phyloP scores from a whole-genome alignment of 2,797 vertebrate genomes.

The Gobio occitaniae region DNA sequence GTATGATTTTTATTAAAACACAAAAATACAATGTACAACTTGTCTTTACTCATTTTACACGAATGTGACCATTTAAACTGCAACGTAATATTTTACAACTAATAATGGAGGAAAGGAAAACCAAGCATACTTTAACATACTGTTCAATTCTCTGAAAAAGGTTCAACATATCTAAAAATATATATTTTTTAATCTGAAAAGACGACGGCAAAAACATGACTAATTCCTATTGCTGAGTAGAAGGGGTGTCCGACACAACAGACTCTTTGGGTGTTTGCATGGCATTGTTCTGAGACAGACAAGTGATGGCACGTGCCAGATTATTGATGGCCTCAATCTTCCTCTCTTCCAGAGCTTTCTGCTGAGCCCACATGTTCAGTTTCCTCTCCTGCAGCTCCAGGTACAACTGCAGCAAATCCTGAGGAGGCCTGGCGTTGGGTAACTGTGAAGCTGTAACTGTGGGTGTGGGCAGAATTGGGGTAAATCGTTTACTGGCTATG shows the following conservation, averaged over 20 bases:
- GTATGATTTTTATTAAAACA: slow-evolving; percentile 7
- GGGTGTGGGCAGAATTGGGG: slow-evolving; percentile 79
- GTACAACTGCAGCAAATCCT: slow-evolving; percentile 81
- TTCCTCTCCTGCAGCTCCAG: slow-evolving; percentile 84
- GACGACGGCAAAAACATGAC: neutral
- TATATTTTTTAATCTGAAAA: neutral
- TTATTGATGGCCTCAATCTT: slow-evolving; percentile 86
- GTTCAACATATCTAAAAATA: neutral
- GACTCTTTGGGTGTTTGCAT: slow-evolving; percentile 61
- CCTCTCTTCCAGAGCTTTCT: slow-evolving; percentile 81
- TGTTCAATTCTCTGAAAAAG: neutral
- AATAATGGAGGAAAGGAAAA: neutral
- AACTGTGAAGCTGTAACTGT: slow-evolving; percentile 51
- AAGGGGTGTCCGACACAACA: neutral
- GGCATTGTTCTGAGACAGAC: slow-evolving; percentile 73
- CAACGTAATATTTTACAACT: neutral
- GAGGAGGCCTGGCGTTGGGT: slow-evolving; percentile 68
- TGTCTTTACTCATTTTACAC: neutral
- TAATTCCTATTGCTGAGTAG: slow-evolving; percentile 26
- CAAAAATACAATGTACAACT: slow-evolving; percentile 6
- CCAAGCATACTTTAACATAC: neutral
- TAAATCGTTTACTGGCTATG: slow-evolving; percentile 78
- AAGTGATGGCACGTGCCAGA: slow-evolving; percentile 79
- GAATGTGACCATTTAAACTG: neutral
- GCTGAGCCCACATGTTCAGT: slow-evolving; percentile 84